phyloP scores from a whole-genome alignment of 2,113 vertebrate genomes.

The Apteryx mantelli region DNA sequence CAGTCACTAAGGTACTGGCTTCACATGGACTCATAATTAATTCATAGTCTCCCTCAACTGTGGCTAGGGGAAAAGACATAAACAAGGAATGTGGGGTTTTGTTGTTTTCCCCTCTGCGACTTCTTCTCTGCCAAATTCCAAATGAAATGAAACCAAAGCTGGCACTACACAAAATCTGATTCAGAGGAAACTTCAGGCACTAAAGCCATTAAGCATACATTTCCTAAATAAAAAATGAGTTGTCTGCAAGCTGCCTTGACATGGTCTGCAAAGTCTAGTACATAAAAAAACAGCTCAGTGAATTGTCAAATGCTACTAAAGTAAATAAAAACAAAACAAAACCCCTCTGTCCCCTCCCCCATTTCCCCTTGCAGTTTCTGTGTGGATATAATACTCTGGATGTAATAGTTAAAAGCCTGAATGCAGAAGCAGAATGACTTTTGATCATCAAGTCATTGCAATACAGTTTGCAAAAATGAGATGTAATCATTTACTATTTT shows the following conservation, averaged over 20 bases:
- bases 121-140: constrained; percentile 63
- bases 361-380: background rate
- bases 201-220: constrained; percentile 53
- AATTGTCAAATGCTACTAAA: constrained; percentile 55
- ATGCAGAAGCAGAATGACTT: background rate
- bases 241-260: constrained; percentile 67
- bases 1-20: constrained; percentile 48
- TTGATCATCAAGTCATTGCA: background rate
- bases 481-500: background rate
- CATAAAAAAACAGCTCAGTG: constrained; percentile 22
- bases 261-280: constrained; percentile 43
- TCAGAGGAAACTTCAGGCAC: constrained; percentile 63
- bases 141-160: constrained; percentile 70
- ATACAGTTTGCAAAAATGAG: background rate
- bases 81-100: constrained; percentile 37
- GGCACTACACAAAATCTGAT: constrained; percentile 65
- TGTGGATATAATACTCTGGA: background rate
- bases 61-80: constrained; percentile 38
- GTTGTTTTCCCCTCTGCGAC: constrained; percentile 46
- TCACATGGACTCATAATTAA: constrained; percentile 70
- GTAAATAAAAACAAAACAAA: constrained; percentile 52
- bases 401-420: background rate
- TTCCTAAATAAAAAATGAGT: constrained; percentile 77
- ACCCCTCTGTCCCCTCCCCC: background rate
- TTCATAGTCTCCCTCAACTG: constrained; percentile 55